Base-by-base conservation (phyloP, 2,888 invertebrate genomes). In the Ectemnius cavifrons region DNA sequence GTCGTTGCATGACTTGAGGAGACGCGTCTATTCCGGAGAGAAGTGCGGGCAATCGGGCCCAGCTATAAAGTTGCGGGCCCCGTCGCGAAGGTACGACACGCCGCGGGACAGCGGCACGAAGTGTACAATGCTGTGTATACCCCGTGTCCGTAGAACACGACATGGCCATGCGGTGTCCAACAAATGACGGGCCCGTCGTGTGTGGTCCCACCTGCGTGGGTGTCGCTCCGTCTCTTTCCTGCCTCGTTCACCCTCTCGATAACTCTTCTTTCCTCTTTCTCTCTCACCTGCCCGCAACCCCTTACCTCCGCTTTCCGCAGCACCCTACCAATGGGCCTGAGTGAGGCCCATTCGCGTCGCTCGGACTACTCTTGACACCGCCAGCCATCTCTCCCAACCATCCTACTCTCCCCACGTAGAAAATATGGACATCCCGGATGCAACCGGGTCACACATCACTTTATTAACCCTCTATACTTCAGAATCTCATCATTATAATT, bases 161-260 rank as follows among this genome's bases (percentile, higher is more conserved):
- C 87, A 86, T 87, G 88, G 82, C 85, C 87, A 82, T 84, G 85
- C 85, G 87, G 85, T 87, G 88, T 88, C 87, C 88, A 87, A 89
- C 89, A 90, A 90, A 89, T 90, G 90, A 90, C 88, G 88, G 85
- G 85, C 85, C 85, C 89, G 76, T 87, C 88, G 89, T 89, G 90
- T 90, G 90, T 90, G 90, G 90, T 88, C 89, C 86, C 85, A 86
- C 86, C 85, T 86, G 88, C 89, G 90, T 87, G 89, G 88, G 89
- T 85, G 90, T 85, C 81, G 82, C 81, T 84, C 78, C 57, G 67
- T 71, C 78, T 67, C 79, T 69, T 4, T 52, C 52, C n/a, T 14
- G 16, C 52, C 63, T 73, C 71, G 49, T 49, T 58, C 73, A 63
- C 61, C 59, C 64, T 64, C 47, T 14, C 0, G 52, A 13, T 6